These are phyloP conservation scores for Epinephelus coioides DNA, from an alignment of 2,797 vertebrate species.

Conservation along the genomic window DNA sequence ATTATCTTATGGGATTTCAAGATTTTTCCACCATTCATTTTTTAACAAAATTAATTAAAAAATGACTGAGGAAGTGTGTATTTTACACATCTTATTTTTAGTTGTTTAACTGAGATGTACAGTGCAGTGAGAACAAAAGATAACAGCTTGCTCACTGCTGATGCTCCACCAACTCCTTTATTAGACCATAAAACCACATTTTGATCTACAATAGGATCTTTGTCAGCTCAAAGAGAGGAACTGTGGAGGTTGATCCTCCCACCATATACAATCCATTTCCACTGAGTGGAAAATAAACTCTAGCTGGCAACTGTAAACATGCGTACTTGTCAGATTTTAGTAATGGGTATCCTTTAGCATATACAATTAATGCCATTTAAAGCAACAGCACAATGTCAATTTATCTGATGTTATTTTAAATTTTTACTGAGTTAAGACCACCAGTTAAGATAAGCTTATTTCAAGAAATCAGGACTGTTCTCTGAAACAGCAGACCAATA, in stretches of 20 bases:
- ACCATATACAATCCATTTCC: constrained; percentile 21
- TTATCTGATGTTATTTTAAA: not conserved
- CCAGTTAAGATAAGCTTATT: not conserved
- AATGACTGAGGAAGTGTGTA: not conserved
- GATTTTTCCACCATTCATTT: not conserved
- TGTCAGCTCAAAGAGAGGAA: constrained; percentile 36
- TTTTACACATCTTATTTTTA: constrained; percentile 3
- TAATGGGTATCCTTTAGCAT: not conserved
- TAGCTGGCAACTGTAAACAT: constrained; percentile 8
- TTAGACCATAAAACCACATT: constrained; percentile 18
- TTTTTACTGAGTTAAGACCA: not conserved
- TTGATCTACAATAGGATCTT: constrained; percentile 35
- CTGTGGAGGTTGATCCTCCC: constrained; percentile 24
- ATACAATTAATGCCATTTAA: not conserved
- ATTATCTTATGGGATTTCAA: not conserved
- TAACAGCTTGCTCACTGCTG: not conserved
- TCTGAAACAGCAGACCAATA: not conserved
- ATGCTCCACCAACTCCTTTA: constrained; percentile 13
- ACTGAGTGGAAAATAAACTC: not conserved
- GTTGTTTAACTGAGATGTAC: constrained; percentile 16
- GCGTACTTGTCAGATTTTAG: not conserved
- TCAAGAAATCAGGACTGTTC: not conserved
- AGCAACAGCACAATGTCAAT: not conserved
- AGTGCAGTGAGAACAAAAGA: constrained; percentile 18
- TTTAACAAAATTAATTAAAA: not conserved